Percentiles rank a stretch among this genome's conserved stretches.
phyloP scores from a whole-genome alignment of 2,888 invertebrate species.

The Cetonia aurata region DNA sequence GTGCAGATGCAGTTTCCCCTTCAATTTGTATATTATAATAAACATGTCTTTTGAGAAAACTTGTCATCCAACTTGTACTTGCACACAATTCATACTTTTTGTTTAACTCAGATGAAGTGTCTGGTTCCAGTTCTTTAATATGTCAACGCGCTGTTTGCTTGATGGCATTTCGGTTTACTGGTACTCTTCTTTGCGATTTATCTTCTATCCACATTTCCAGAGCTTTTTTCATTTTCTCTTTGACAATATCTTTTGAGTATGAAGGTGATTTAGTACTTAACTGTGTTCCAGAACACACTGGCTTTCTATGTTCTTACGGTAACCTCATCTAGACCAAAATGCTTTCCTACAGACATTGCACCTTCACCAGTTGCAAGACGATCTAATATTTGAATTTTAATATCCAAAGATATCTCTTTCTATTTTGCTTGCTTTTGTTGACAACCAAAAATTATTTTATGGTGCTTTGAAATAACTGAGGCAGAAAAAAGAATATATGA shows the following conservation, averaged over 20 bases:
- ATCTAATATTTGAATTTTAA: constrained; percentile 45
- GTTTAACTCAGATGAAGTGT: no score
- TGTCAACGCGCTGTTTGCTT: not conserved
- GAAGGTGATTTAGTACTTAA: not conserved
- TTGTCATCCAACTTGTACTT: constrained; percentile 19
- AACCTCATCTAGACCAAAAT: constrained; percentile 28
- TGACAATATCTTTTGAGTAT: not conserved
- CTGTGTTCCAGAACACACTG: not conserved
- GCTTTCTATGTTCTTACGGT: not conserved
- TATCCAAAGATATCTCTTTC: constrained; percentile 25
- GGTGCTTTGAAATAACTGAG: no score
- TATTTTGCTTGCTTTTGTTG: no score
- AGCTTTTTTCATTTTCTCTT: constrained; percentile 27
- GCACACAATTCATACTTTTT: constrained; percentile 24
- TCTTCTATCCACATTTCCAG: not conserved
- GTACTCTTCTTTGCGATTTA: not conserved
- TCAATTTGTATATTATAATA: not conserved
- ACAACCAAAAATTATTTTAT: no score
- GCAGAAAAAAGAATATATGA: no score
- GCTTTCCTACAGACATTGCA: constrained; percentile 17
- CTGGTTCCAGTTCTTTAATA: not conserved
- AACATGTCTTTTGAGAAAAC: not conserved
- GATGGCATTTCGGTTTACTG: not conserved
- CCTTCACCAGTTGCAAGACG: constrained; percentile 37
- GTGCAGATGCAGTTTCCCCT: not conserved